A percentile compares a stretch with the other conserved stretches of the same genome.
These are phyloP conservation scores for Tragelaphus imberbis DNA, from an alignment of 2,113 vertebrate species.

Conservation along the genomic window DNA sequence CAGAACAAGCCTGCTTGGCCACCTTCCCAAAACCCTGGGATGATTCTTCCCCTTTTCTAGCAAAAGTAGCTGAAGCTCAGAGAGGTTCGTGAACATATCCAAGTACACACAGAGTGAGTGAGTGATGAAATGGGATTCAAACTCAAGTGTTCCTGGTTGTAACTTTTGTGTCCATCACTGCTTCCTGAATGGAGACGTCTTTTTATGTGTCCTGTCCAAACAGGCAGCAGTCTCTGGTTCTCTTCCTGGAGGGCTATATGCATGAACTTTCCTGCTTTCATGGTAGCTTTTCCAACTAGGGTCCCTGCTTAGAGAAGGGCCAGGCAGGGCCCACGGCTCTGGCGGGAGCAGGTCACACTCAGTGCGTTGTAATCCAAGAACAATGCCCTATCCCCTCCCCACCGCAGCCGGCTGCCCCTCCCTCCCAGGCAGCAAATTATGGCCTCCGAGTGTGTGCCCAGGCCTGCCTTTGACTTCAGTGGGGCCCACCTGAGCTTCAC, in stretches of 20 bases:
- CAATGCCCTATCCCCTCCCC: conserved; percentile 63
- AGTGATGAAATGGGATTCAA: background rate
- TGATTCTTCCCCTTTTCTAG: background rate
- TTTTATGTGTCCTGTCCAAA: conserved; percentile 60
- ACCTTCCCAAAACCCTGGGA: background rate
- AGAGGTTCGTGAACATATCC: background rate
- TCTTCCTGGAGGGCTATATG: background rate
- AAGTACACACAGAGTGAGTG: background rate
- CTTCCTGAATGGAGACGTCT: background rate
- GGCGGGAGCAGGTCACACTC: conserved; percentile 25
- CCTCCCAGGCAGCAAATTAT: conserved; percentile 81
- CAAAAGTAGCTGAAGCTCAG: background rate
- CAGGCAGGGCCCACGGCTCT: background rate
- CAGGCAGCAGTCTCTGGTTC: conserved; percentile 48
- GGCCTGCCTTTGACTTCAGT: conserved; percentile 80
- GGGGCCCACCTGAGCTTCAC: conserved; percentile 82
- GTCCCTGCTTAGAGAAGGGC: conserved; percentile 9
- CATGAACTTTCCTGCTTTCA: fast-evolving
- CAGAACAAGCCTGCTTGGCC: background rate
- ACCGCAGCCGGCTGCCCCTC: conserved; percentile 68
- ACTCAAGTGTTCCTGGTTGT: background rate
- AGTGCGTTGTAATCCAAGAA: conserved; percentile 21
- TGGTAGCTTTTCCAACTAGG: background rate
- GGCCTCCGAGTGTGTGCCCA: conserved; percentile 76
- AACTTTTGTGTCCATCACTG: too few species aligned